A percentile compares a stretch with the other conserved stretches of the same genome.
Conservation (phyloP, 1,140 invertebrate species). For the Drosophila miranda region DNA sequence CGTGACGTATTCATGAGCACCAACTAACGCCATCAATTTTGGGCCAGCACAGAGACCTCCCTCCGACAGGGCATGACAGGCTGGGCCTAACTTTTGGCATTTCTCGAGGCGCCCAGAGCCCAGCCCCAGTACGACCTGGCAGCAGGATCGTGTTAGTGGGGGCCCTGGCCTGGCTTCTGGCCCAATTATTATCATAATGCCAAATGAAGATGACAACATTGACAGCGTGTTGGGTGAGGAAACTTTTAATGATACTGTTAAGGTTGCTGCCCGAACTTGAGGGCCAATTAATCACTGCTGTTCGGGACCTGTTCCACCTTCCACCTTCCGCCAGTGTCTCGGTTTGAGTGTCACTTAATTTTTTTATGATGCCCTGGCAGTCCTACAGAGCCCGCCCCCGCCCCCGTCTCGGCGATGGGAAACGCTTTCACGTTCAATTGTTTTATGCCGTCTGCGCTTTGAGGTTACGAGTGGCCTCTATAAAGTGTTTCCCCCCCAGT, state of each 20-base stretch:
- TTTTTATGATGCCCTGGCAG: conserved; percentile 44
- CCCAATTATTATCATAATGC: conserved; percentile 78
- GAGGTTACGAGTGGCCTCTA: conserved; percentile 57
- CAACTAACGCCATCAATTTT: conserved; percentile 71
- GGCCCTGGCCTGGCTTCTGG: conserved; percentile 25
- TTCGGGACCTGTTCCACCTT: not conserved
- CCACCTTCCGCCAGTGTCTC: conserved; percentile 11
- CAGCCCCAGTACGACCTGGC: conserved; percentile 11
- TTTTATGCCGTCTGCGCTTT: conserved; percentile 72
- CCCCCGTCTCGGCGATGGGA: conserved; percentile 26
- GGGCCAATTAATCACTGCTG: conserved; percentile 74
- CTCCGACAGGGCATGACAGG: conserved; percentile 22
- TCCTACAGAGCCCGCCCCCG: too few relatives aligned
- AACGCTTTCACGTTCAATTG: conserved; percentile 68
- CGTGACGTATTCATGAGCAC: conserved; percentile 70
- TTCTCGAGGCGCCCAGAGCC: not conserved
- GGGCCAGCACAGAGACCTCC: not conserved
- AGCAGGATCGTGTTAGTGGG: not conserved
- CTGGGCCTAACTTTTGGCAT: conserved; percentile 37
- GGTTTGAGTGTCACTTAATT: conserved; percentile 72
- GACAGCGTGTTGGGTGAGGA: conserved; percentile 40
- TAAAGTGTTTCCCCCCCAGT: conserved; percentile 32
- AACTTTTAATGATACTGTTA: conserved; percentile 75
- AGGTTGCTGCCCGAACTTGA: conserved; percentile 46
- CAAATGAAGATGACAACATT: conserved; percentile 76